Evolutionary conservation across 2,888 invertebrate genomes (phyloP).

Genomic region (Unio delphinus): DNA sequence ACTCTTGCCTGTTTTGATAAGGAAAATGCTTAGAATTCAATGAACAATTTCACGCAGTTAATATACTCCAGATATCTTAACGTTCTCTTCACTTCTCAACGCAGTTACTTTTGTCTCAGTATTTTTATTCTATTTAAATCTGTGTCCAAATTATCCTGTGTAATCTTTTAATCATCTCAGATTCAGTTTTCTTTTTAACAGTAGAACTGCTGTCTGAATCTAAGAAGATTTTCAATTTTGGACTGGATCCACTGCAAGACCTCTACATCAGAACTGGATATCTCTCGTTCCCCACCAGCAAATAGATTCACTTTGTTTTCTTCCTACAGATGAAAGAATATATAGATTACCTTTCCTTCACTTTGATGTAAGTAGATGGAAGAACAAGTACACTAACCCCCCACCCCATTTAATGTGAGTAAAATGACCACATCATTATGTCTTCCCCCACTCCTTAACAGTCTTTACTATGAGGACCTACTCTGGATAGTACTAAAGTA

Average conservation of each 20-base stretch:
- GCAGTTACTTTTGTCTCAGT: too few relatives aligned
- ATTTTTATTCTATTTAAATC: too few relatives aligned
- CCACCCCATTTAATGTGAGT: background rate
- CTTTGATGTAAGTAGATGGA: background rate
- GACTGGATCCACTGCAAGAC: constrained; percentile 80
- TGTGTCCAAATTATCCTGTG: too few relatives aligned
- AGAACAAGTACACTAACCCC: background rate
- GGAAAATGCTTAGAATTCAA: too few relatives aligned
- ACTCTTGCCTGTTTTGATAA: too few relatives aligned
- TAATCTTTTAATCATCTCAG: constrained; percentile 11
- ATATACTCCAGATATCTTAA: too few relatives aligned
- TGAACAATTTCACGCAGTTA: too few relatives aligned
- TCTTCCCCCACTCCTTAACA: background rate
- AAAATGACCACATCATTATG: background rate
- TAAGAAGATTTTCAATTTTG: constrained; percentile 80
- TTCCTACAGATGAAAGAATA: constrained; percentile 41
- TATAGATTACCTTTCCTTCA: background rate
- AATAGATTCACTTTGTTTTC: constrained; percentile 64
- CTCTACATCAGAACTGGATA: constrained; percentile 78
- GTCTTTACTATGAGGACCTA: too few relatives aligned
- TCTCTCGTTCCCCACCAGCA: constrained; percentile 79
- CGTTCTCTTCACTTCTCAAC: too few relatives aligned
- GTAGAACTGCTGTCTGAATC: constrained; percentile 20
- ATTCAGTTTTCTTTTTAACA: too few relatives aligned
- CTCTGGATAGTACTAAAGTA: too few relatives aligned